Conservation (phyloP, 2,888 invertebrate genomes). For the Pollenia amentaria region DNA sequence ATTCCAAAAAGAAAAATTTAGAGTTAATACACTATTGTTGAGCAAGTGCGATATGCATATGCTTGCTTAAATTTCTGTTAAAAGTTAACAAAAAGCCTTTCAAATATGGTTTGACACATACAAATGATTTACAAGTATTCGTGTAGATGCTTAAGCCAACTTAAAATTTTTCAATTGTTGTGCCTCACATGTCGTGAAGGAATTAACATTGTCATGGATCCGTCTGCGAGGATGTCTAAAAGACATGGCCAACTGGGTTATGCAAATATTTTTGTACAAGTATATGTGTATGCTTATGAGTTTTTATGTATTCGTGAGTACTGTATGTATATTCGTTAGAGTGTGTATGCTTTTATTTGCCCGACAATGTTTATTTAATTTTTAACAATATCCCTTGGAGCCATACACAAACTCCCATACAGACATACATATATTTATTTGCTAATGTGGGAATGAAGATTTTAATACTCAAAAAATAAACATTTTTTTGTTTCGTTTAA, state of each 20-base stretch:
- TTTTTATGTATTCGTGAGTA: neutral
- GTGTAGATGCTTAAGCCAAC: too few relatives aligned
- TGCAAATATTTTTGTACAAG: neutral
- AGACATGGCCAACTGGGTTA: neutral
- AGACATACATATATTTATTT: neutral
- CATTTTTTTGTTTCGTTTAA: constrained; percentile 17
- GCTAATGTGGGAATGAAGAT: neutral
- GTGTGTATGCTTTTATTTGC: constrained; percentile 7
- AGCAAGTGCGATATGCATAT: too few relatives aligned
- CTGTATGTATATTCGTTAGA: neutral
- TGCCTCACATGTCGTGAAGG: too few relatives aligned
- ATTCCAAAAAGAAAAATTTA: too few relatives aligned
- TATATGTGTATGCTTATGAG: neutral
- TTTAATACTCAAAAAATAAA: constrained; percentile 54
- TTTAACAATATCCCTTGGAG: constrained; percentile 53
- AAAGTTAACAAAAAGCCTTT: too few relatives aligned
- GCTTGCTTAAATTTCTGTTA: too few relatives aligned
- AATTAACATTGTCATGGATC: too few relatives aligned
- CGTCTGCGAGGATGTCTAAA: too few relatives aligned
- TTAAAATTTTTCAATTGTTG: too few relatives aligned
- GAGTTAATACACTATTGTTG: too few relatives aligned
- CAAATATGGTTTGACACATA: too few relatives aligned
- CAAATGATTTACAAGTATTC: too few relatives aligned
- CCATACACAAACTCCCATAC: neutral
- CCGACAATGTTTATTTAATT: constrained; percentile 63